A percentile compares a stretch with the other conserved stretches of the same genome.
Conservation (phyloP, 2,797 vertebrate genomes). For the Fistularia commersonii region DNA sequence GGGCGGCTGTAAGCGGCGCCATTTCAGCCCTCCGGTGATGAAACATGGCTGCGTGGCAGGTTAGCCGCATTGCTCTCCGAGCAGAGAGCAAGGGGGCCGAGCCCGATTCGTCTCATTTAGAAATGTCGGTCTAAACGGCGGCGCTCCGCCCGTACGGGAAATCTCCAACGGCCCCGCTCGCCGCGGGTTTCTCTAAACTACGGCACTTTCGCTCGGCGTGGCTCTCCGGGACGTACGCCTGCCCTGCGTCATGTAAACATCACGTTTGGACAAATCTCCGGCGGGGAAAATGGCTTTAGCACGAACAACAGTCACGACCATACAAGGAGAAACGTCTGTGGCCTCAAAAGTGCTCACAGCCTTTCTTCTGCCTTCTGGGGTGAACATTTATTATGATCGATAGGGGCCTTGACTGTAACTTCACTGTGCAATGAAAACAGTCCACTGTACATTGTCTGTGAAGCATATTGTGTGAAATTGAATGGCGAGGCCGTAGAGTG, state of each 20-base stretch:
- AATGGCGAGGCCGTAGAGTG: slow-evolving; percentile 56
- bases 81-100: slow-evolving; percentile 47
- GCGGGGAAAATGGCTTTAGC: slow-evolving; percentile 15
- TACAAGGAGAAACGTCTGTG: slow-evolving; percentile 29
- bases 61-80: slow-evolving; percentile 43
- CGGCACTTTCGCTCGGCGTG: background rate
- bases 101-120: slow-evolving; percentile 62
- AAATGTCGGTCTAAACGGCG: slow-evolving; percentile 53
- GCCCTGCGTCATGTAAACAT: slow-evolving; percentile 22
- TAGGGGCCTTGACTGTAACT: slow-evolving; percentile 41
- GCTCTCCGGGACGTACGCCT: background rate
- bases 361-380: slow-evolving; percentile 23
- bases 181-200: slow-evolving; percentile 42
- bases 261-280: slow-evolving; percentile 32
- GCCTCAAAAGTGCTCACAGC: slow-evolving; percentile 23
- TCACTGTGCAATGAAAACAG: slow-evolving; percentile 51
- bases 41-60: slow-evolving; percentile 63
- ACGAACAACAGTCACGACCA: slow-evolving; percentile 1
- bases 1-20: slow-evolving; percentile 63
- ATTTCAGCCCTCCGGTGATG: slow-evolving; percentile 61
- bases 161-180: slow-evolving; percentile 53
- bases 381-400: slow-evolving; percentile 54
- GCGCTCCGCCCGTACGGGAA: slow-evolving; percentile 44
- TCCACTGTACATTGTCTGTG: slow-evolving; percentile 54
- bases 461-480: slow-evolving; percentile 65